Conservation (phyloP, 1,140 invertebrate genomes). For the Drosophila parabipectinata region DNA sequence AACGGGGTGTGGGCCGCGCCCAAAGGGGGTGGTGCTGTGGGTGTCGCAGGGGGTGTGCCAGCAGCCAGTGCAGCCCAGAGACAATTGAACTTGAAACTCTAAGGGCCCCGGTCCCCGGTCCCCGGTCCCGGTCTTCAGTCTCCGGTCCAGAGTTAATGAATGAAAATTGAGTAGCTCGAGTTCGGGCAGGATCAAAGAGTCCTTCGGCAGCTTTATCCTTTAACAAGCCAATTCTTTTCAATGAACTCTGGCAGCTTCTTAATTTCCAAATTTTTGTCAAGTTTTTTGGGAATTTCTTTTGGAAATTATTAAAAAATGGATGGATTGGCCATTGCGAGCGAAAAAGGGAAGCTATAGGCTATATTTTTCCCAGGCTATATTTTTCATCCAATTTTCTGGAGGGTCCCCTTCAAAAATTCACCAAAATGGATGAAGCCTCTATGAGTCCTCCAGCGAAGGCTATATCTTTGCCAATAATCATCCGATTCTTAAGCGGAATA, state of each 20-base stretch:
- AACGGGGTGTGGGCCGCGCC: conserved; percentile 5
- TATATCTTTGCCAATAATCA: too few relatives aligned
- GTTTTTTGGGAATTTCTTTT: neutral
- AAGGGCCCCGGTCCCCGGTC: neutral
- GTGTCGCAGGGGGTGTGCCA: conserved; percentile 12
- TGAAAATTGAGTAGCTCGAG: conserved; percentile 20
- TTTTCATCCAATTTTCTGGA: too few relatives aligned
- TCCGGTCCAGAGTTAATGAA: conserved; percentile 20
- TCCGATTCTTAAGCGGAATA: too few relatives aligned
- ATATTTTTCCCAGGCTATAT: too few relatives aligned
- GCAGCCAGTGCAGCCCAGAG: conserved; percentile 34
- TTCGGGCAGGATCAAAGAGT: neutral
- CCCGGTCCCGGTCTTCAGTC: too few relatives aligned
- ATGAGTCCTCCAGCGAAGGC: too few relatives aligned
- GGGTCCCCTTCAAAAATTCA: too few relatives aligned
- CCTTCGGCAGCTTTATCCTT: conserved; percentile 2
- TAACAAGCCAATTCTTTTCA: conserved; percentile 11
- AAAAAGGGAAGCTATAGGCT: too few relatives aligned
- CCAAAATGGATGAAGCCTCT: too few relatives aligned
- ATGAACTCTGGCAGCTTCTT: neutral
- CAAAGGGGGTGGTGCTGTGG: conserved; percentile 10
- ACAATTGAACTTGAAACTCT: conserved; percentile 30
- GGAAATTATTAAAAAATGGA: too few relatives aligned
- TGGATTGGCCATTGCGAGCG: too few relatives aligned
- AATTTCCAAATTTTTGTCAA: neutral